Percentiles rank a stretch among this genome's conserved stretches.
These are phyloP conservation scores for Penaeus vannamei DNA, from an alignment of 1,140 invertebrate species.

Conservation along the genomic window DNA sequence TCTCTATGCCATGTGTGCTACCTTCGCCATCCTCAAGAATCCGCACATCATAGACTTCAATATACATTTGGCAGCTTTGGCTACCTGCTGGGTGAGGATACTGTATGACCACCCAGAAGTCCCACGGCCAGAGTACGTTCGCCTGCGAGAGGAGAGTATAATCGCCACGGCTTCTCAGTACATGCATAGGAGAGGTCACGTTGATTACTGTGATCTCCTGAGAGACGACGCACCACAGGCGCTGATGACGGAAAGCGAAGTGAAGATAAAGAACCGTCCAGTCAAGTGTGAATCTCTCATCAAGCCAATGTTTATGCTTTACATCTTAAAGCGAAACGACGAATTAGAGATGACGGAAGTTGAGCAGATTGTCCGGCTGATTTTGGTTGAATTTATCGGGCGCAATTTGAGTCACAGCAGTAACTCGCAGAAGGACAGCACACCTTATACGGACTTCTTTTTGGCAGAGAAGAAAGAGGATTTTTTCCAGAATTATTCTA, in stretches of 20 bases:
- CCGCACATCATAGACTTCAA: slow-evolving; percentile 60
- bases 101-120: slow-evolving; percentile 33
- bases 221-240: slow-evolving; percentile 34
- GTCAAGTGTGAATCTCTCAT: slow-evolving; percentile 61
- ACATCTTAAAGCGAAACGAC: slow-evolving; percentile 7
- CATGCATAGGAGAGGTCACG: slow-evolving; percentile 25
- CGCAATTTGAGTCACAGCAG: slow-evolving; percentile 29
- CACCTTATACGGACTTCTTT: slow-evolving; percentile 31
- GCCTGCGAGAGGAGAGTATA: slow-evolving; percentile 22
- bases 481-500: not conserved
- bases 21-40: slow-evolving; percentile 64
- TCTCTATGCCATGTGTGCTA: slow-evolving; percentile 51
- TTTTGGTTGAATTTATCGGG: slow-evolving; percentile 53
- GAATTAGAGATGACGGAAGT: no score
- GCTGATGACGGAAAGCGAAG: slow-evolving; percentile 60
- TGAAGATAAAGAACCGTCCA: slow-evolving; percentile 8
- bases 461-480: no score
- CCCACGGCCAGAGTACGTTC: slow-evolving; percentile 49
- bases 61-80: slow-evolving; percentile 55
- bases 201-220: slow-evolving; percentile 38
- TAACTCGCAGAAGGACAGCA: not conserved
- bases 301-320: slow-evolving; percentile 53
- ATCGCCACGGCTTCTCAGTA: slow-evolving; percentile 46
- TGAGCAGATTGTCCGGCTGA: slow-evolving; percentile 18
- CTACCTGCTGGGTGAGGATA: slow-evolving; percentile 40